Base-by-base conservation (phyloP, 2,113 vertebrate species). In the Malurus alboscapulatus region DNA sequence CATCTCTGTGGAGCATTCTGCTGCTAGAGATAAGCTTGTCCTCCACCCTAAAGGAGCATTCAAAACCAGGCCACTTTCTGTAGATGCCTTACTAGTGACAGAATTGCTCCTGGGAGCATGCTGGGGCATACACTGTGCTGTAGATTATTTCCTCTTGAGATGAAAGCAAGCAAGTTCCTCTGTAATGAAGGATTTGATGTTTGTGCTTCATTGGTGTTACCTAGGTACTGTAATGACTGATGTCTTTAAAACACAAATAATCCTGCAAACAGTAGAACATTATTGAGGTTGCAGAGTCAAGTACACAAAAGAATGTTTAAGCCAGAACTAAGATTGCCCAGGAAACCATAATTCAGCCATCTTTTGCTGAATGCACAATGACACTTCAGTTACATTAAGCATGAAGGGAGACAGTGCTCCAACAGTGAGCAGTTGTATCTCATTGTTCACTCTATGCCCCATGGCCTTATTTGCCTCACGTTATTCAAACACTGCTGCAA, bases 201-300 rank as follows among this genome's bases (percentile, higher is more conserved):
- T 87, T 73, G 26, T 54, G 25, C 58, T 88, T 73, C 45, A 50
- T 13, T 3, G 2, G 16, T 71, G 67, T 80, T 89, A 63, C 81
- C 82, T 91, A 59, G 87, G 55, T 83, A 83, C 81, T 76, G 14
- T 61, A 58, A 69, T 77, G 71, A 87, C 17, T 59, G 58, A 82
- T 72, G 12, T 58, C 69, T 92, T 80, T 80, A 73, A 83, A 92
- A 87, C 27, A 69, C 38, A 74, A 89, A 79, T 81, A 67, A 69
- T 72, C 50, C 82, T 87, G 32, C 24, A 58, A 71, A 85, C 44
- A 67, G 77, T 76, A 69, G 26, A 77, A 62, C 21, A 24, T 89
- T 82, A 69, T 76, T 84, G 73, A 89, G 38, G 47, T 87, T 79
- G 10, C 40, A 59, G 67, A 68, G 63, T 87, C 87, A 94, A 95